Percentiles rank a stretch among this genome's conserved stretches.
phyloP scores from a whole-genome alignment of 1,140 invertebrate species.

The Magallana gigas region DNA sequence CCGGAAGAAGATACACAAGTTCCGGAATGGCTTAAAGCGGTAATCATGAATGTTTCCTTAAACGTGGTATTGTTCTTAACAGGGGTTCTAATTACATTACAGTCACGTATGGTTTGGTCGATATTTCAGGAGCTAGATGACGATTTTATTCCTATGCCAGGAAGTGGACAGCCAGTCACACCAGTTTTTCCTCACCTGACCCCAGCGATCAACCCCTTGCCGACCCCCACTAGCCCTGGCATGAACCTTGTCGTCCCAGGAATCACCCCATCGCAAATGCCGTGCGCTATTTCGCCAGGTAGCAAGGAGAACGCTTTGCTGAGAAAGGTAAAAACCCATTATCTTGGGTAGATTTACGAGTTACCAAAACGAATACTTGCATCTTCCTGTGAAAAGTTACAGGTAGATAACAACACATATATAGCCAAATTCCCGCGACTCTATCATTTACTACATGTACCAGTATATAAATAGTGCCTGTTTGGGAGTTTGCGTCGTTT shows the following conservation, averaged over 20 bases:
- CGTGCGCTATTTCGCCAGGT: background rate
- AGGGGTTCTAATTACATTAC: background rate
- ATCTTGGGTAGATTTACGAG: too few species aligned
- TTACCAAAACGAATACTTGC: too few species aligned
- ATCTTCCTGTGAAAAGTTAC: too few species aligned
- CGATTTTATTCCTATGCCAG: constrained; percentile 47
- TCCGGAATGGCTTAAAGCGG: constrained; percentile 52
- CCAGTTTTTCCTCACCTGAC: background rate
- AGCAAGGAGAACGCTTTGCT: background rate
- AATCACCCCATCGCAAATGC: background rate
- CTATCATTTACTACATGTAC: too few species aligned
- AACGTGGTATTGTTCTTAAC: background rate
- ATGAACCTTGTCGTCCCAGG: background rate
- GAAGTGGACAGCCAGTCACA: background rate
- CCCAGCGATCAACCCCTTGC: background rate
- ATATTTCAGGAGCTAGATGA: constrained; percentile 43
- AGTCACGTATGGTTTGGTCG: background rate
- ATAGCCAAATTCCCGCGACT: too few species aligned
- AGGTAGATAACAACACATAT: too few species aligned
- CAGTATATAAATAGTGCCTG: too few species aligned
- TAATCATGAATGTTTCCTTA: background rate
- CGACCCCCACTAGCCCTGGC: background rate
- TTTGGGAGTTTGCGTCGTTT: too few species aligned
- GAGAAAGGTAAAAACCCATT: background rate
- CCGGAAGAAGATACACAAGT: constrained; percentile 41